Evolutionary conservation across 2,888 invertebrate species (phyloP).

Genomic region (Brachyptera putata): DNA sequence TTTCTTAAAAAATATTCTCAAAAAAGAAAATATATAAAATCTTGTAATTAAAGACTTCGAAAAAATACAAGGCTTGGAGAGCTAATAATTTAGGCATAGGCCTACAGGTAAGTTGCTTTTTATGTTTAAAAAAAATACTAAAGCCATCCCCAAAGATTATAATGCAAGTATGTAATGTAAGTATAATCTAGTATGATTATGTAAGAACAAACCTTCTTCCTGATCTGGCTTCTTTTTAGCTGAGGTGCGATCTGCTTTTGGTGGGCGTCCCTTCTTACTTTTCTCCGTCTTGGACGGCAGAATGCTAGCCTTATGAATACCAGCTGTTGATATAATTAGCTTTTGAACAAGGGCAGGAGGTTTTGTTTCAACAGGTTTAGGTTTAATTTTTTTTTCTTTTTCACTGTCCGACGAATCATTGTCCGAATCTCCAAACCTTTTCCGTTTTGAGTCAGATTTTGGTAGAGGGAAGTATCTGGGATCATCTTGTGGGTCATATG

Average conservation of each 20-base stretch:
- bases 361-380: conserved; percentile 13
- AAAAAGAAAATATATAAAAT: too few relatives aligned
- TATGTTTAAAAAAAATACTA: too few relatives aligned
- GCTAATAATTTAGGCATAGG: too few relatives aligned
- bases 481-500: conserved; percentile 57
- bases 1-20: too few relatives aligned
- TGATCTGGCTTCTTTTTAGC: conserved; percentile 47
- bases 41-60: too few relatives aligned
- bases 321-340: conserved; percentile 22
- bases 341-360: conserved; percentile 31
- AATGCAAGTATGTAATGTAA: too few relatives aligned
- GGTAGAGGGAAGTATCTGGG: conserved; percentile 68
- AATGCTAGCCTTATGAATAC: conserved; percentile 1
- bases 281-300: conserved; percentile 31
- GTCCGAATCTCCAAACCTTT: conserved; percentile 62
- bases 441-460: conserved; percentile 55
- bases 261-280: conserved; percentile 45
- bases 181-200: neutral
- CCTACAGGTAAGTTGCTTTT: too few relatives aligned
- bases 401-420: conserved; percentile 58
- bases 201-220: conserved; percentile 52
- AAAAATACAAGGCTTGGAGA: too few relatives aligned
- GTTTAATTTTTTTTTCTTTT: conserved; percentile 20
- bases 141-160: too few relatives aligned
- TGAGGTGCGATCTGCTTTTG: conserved; percentile 39